phyloP scores from a whole-genome alignment of 2,113 vertebrate species.

The Mesembrinibis cayennensis region DNA sequence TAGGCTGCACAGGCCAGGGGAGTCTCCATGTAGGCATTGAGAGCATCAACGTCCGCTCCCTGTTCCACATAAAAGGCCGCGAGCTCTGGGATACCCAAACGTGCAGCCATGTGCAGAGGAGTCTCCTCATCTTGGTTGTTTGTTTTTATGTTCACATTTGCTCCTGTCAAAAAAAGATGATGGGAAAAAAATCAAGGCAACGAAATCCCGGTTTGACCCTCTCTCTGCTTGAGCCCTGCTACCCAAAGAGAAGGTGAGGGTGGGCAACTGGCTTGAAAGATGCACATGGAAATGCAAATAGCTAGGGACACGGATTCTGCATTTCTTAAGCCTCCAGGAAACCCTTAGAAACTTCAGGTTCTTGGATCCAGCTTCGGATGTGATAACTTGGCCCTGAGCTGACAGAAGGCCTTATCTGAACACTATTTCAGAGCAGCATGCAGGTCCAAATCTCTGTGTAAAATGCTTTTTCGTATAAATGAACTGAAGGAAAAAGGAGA shows the following conservation, averaged over 20 bases:
- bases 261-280: background rate
- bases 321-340: background rate
- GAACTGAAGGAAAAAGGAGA: background rate
- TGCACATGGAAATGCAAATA: background rate
- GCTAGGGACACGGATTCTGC: background rate
- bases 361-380: background rate
- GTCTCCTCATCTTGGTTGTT: slow-evolving; percentile 86
- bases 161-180: slow-evolving; percentile 74
- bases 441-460: background rate
- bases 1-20: slow-evolving; percentile 86
- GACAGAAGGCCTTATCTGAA: background rate
- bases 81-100: slow-evolving; percentile 85
- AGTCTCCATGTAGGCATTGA: slow-evolving; percentile 86
- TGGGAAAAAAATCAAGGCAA: background rate
- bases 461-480: background rate
- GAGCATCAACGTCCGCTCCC: slow-evolving; percentile 80
- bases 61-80: slow-evolving; percentile 84
- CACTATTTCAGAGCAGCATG: background rate
- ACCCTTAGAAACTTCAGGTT: background rate
- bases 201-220: background rate
- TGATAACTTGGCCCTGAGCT: background rate
- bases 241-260: background rate
- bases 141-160: slow-evolving; percentile 83
- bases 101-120: slow-evolving; percentile 85
- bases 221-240: background rate